Evolutionary conservation across 2,797 vertebrate species (phyloP).

Genomic region (Distichodus sexfasciatus): DNA sequence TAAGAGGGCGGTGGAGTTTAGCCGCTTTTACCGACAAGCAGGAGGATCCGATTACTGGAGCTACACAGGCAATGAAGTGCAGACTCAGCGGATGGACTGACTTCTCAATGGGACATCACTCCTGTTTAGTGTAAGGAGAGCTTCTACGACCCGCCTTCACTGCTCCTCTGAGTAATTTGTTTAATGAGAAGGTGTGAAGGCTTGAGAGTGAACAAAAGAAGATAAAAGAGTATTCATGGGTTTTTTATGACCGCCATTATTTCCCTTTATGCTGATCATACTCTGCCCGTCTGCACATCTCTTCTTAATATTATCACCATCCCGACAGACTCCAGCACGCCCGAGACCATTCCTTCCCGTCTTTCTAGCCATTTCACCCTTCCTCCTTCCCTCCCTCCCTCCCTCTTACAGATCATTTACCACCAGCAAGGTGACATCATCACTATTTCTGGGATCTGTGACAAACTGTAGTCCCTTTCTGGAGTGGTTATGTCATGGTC

Average conservation of each 20-base stretch:
- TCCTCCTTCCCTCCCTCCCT: conserved; percentile 40
- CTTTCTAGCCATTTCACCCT: conserved; percentile 36
- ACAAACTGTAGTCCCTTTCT: conserved; percentile 57
- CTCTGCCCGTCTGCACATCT: conserved; percentile 16
- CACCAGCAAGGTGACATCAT: conserved; percentile 75
- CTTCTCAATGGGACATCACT: conserved; percentile 42
- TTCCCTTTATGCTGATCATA: conserved; percentile 19
- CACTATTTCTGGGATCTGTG: conserved; percentile 74
- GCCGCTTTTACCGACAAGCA: conserved; percentile 53
- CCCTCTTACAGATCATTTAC: conserved; percentile 68
- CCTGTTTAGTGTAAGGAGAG: conserved; percentile 12
- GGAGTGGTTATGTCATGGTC: conserved; percentile 76
- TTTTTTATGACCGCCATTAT: background rate
- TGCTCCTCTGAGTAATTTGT: conserved; percentile 1
- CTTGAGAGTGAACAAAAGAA: background rate
- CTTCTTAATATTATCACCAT: conserved; percentile 28
- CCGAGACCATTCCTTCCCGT: conserved; percentile 43
- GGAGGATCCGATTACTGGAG: conserved; percentile 55
- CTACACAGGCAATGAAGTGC: conserved; percentile 39
- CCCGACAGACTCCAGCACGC: conserved; percentile 30
- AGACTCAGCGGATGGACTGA: conserved; percentile 38
- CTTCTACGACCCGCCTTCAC: background rate
- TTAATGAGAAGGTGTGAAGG: background rate
- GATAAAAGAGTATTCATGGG: too few species aligned
- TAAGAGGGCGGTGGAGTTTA: conserved; percentile 50